A percentile compares a stretch with the other conserved stretches of the same genome.
Evolutionary conservation across 1,140 invertebrate species (phyloP).

Genomic region (Bilobella aurantiaca): DNA sequence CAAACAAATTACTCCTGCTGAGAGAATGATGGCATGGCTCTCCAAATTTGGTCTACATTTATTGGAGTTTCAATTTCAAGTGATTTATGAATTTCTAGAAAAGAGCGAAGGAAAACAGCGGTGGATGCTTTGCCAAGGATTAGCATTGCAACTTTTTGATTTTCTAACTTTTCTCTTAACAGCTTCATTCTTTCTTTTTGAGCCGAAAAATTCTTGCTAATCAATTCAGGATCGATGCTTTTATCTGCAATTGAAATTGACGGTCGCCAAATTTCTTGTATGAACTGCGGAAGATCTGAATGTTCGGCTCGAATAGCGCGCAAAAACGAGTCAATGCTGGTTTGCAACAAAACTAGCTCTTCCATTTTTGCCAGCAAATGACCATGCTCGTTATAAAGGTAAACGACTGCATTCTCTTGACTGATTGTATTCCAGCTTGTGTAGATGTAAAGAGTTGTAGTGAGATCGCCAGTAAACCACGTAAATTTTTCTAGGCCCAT

Average conservation of each 20-base stretch:
- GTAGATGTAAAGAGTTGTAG: not conserved
- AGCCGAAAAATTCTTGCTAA: not conserved
- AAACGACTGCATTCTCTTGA: not conserved
- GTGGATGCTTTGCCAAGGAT: too few relatives aligned
- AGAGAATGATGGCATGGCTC: too few relatives aligned
- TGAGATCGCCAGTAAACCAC: not conserved
- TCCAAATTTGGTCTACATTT: too few relatives aligned
- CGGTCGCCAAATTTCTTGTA: conserved; percentile 4
- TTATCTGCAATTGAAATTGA: not conserved
- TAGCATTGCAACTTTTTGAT: too few relatives aligned
- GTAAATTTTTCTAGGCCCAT: not conserved
- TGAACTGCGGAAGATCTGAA: not conserved
- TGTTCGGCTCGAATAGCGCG: not conserved
- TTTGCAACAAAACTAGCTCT: conserved; percentile 3
- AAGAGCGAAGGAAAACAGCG: too few relatives aligned
- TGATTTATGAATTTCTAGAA: too few relatives aligned
- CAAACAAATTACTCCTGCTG: too few relatives aligned
- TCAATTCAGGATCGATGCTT: not conserved
- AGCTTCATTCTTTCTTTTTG: not conserved
- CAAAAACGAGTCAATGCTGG: conserved; percentile 1
- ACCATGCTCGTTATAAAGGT: not conserved
- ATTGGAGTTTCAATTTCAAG: too few relatives aligned
- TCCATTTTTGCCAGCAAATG: conserved; percentile 6
- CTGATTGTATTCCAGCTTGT: not conserved
- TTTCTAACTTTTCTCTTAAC: not conserved